phyloP scores from a whole-genome alignment of 2,888 invertebrate genomes.

The Eudasyphora cyanicolor region DNA sequence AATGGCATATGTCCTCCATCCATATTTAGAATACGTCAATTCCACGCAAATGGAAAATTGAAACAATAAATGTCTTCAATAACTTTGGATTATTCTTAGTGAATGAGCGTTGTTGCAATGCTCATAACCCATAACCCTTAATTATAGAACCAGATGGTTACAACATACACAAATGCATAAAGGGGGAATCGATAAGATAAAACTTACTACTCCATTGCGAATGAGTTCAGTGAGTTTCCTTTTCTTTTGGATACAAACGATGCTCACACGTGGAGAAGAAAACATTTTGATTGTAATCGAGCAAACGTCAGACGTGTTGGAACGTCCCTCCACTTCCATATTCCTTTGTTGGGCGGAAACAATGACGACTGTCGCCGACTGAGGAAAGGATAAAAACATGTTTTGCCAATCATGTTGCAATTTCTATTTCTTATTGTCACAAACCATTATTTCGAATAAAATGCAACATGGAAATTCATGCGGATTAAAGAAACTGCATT shows the following conservation, averaged over 20 bases:
- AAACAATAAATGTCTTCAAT: neutral
- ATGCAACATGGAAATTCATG: neutral
- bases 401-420: conserved; percentile 18
- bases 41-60: neutral
- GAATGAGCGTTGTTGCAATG: too few relatives aligned
- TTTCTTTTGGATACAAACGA: neutral
- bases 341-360: neutral
- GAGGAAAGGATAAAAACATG: neutral
- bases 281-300: neutral
- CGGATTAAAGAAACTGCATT: neutral
- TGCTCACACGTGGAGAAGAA: neutral
- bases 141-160: conserved; percentile 17
- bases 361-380: too few relatives aligned
- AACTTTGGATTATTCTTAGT: neutral
- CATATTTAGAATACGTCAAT: neutral
- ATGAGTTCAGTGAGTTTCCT: neutral
- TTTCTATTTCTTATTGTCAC: conserved; percentile 14
- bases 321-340: neutral
- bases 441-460: neutral
- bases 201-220: neutral
- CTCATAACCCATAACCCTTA: conserved; percentile 23
- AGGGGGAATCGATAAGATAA: neutral
- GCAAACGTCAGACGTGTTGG: neutral
- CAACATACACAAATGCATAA: too few relatives aligned
- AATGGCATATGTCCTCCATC: neutral